A percentile compares a stretch with the other conserved stretches of the same genome.
Conservation (phyloP, 2,113 vertebrate species). For the Petrocephalus microphthalmus region DNA sequence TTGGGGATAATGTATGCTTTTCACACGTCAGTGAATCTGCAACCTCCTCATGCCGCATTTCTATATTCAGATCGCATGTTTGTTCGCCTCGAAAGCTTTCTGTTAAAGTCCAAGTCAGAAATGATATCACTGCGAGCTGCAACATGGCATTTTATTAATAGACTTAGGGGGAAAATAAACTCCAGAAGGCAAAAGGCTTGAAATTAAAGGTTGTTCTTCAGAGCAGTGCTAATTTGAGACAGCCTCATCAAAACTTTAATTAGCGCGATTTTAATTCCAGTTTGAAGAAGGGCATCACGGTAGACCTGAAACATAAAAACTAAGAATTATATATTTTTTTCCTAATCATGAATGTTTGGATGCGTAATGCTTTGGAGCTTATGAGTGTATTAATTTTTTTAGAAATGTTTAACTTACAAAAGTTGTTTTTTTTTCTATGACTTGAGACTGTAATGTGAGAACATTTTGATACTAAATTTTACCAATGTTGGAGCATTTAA, state of each 20-base stretch:
- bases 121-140: not conserved
- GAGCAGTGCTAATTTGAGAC: not conserved
- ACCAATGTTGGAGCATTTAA: not conserved
- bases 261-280: not conserved
- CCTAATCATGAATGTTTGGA: not conserved
- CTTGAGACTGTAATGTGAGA: not conserved
- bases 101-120: not conserved
- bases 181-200: conserved; percentile 3
- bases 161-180: not conserved
- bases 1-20: conserved; percentile 44
- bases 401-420: not conserved
- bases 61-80: conserved; percentile 37
- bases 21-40: conserved; percentile 42
- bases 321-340: not conserved
- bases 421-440: not conserved
- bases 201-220: not conserved
- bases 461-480: not conserved
- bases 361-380: not conserved
- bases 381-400: not conserved
- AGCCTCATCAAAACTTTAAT: conserved; percentile 9
- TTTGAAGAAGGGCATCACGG: not conserved
- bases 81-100: conserved; percentile 23
- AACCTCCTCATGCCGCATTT: conserved; percentile 14
- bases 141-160: conserved; percentile 10
- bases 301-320: not conserved